Percentiles rank a stretch among this genome's conserved stretches.
These are phyloP conservation scores for Diaperis boleti DNA, from an alignment of 2,888 invertebrate genomes.

Conservation along the genomic window DNA sequence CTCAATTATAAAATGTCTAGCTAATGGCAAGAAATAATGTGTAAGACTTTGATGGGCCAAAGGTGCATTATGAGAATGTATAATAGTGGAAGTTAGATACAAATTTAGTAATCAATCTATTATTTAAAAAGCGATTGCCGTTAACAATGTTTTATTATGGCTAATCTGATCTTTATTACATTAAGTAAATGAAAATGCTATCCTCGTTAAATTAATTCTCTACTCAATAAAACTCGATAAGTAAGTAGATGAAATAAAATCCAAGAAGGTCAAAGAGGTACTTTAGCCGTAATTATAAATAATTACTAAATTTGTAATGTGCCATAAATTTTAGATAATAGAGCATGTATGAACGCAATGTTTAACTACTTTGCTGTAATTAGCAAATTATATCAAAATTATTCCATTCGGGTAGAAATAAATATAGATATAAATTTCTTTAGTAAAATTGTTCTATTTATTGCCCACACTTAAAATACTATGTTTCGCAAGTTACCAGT, in stretches of 20 bases:
- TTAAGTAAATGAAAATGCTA: conserved; percentile 19
- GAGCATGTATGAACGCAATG: neutral
- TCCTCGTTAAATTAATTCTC: conserved; percentile 13
- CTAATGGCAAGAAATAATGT: conserved; percentile 8
- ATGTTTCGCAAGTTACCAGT: too few species aligned
- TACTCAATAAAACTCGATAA: conserved; percentile 1
- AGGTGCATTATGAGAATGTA: conserved; percentile 2
- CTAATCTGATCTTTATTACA: conserved; percentile 17
- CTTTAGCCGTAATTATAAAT: neutral
- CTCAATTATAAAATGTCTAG: conserved; percentile 5
- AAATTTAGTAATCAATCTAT: conserved; percentile 22
- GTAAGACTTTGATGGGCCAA: neutral
- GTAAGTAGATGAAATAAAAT: neutral
- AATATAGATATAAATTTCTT: too few species aligned
- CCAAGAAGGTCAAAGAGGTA: neutral
- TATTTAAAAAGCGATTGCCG: conserved; percentile 9
- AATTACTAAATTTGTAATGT: neutral
- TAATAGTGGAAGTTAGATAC: conserved; percentile 4
- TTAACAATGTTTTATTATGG: conserved; percentile 8
- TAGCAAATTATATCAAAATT: neutral
- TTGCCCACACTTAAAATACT: too few species aligned
- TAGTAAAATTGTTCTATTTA: too few species aligned
- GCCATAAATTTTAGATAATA: neutral
- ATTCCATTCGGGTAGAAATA: neutral
- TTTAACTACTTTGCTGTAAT: too few species aligned